phyloP scores from a whole-genome alignment of 2,113 vertebrate species.

The Eleginops maclovinus region DNA sequence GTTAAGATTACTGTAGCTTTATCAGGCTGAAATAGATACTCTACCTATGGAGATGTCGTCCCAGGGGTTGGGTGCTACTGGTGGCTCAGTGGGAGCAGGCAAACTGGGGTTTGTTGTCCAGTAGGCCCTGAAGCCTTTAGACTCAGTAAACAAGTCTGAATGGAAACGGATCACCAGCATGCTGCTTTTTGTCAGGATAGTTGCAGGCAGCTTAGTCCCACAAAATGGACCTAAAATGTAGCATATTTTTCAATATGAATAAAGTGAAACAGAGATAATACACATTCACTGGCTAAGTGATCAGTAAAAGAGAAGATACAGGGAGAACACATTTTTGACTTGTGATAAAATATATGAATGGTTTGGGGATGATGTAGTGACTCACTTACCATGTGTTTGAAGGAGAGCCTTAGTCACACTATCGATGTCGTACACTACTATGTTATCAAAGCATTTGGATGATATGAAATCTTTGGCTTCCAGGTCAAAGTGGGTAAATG shows the following conservation, averaged over 20 bases:
- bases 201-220: constrained; percentile 70
- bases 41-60: constrained; percentile 81
- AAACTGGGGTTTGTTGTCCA: constrained; percentile 78
- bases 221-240: constrained; percentile 81
- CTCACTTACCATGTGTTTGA: constrained; percentile 69
- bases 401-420: constrained; percentile 26
- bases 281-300: background rate
- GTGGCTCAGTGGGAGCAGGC: constrained; percentile 79
- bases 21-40: constrained; percentile 14
- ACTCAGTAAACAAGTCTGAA: constrained; percentile 80
- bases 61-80: constrained; percentile 80
- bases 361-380: background rate
- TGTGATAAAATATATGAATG: background rate
- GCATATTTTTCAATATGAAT: background rate
- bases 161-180: constrained; percentile 79
- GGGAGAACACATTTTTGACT: background rate
- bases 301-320: background rate
- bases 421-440: constrained; percentile 74
- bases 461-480: constrained; percentile 69
- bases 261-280: background rate
- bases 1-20: background rate
- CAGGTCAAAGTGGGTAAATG: constrained; percentile 83
- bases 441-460: constrained; percentile 72
- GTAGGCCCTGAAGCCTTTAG: constrained; percentile 83
- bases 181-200: constrained; percentile 70